Evolutionary conservation across 2,113 vertebrate species (phyloP), one percentile per base, ranked within the genome.

Genomic region (Ornithorhynchus anatinus): DNA sequence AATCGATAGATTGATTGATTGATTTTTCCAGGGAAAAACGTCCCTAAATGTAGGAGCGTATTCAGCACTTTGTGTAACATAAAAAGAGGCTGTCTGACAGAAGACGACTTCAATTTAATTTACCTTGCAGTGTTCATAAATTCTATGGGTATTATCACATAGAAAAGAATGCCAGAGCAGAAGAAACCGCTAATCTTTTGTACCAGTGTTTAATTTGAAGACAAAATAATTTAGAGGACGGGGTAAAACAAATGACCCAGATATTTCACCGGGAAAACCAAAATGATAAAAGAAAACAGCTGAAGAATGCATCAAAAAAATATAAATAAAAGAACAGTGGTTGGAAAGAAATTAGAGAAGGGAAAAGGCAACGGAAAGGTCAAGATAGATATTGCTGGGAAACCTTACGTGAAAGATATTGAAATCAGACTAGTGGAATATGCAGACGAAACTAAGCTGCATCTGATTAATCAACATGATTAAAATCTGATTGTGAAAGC

Each of bases 401-500:
- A 61, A 45, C 20, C 78, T 52, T 1, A 77, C 77, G 70, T 14
- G 54, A 32, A 45, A 43, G 47, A 11, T 8, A 32, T 5, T 68
- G 53, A 82, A 85, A 56, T 72, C 14, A 44, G 25, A 57, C 10
- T 62, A 38, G 12, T 59, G 11, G n/a, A 53, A 33, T 7, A 16
- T 69, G 29, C 47, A 66, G 58, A 33, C 51, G 75, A 72, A 59
- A 67, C 43, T 51, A 75, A 47, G 60, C 39, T 43, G 48, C 10
- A 31, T 57, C 38, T 73, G 10, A 39, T 63, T 74, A 47, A 22
- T 64, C 2, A n/a, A n/a, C 13, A 9, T 58, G 51, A 23, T 62
- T 47, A 61, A 9, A n/a, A 22, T 73, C 45, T 40, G 20, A 59
- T 66, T 38, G 10, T 15, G 19, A 32, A 50, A 19, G 5, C 1